phyloP scores from a whole-genome alignment of 2,797 vertebrate genomes.

The Choloepus didactylus region DNA sequence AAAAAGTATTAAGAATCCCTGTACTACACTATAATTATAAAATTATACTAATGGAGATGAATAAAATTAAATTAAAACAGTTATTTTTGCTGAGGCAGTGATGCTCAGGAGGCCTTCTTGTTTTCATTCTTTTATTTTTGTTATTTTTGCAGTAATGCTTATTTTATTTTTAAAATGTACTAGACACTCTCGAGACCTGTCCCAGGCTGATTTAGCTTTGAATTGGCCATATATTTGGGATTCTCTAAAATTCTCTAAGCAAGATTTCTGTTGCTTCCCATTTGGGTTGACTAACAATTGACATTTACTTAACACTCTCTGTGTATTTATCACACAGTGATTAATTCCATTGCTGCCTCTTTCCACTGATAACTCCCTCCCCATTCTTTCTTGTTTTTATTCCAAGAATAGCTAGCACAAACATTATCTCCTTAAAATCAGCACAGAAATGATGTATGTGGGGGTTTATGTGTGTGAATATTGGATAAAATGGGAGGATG shows the following conservation, averaged over 20 bases:
- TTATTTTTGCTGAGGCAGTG: not conserved
- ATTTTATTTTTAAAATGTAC: not conserved
- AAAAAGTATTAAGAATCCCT: not conserved
- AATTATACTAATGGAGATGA: not conserved
- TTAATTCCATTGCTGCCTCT: constrained; percentile 41
- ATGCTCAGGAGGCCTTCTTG: not conserved
- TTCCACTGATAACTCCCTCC: not conserved
- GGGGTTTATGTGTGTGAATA: not conserved
- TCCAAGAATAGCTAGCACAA: constrained; percentile 38
- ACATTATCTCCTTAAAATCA: constrained; percentile 11
- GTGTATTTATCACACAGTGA: constrained; percentile 45
- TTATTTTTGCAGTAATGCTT: not conserved
- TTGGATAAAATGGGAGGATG: not conserved
- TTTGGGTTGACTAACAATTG: constrained; percentile 63
- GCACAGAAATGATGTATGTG: not conserved
- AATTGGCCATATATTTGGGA: constrained; percentile 1
- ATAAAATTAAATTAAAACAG: not conserved
- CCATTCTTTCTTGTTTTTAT: not conserved
- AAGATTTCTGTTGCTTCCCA: not conserved
- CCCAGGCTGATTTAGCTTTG: not conserved
- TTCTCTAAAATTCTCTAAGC: constrained; percentile 35
- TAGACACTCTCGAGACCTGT: not conserved
- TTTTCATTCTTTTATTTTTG: not conserved
- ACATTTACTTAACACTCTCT: constrained; percentile 28
- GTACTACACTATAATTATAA: not conserved